Evolutionary conservation across 2,113 vertebrate species (phyloP), one percentile per base, ranked within the genome.

Genomic region (Coturnix japonica): DNA sequence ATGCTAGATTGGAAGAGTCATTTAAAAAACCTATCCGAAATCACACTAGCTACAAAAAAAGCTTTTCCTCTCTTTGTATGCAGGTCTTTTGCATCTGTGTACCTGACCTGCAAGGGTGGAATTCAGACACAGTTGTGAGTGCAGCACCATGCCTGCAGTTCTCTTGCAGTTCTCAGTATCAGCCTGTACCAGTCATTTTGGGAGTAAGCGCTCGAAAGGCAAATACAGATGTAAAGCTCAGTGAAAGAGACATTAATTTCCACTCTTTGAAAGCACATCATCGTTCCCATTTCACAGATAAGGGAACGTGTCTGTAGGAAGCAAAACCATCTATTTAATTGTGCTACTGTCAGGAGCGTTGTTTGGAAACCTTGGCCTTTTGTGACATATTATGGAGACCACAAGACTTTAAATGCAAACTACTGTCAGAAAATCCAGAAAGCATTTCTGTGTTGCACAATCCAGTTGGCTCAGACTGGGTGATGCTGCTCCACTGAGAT

Each of bases 161-260:
- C 41, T 26, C 65, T 89, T 63, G 43, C n/a, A 31, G 43, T 30
- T 87, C 12, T 35, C 22, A 65, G 33, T 76, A 63, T 87, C 31
- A 71, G 5, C 14, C 21, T 63, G 33, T 31, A 77, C 51, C 28
- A 54, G 41, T 71, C 67, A 51, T 87, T 76, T 77, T 56, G 44
- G 21, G 35, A 75, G 3, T 70, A 49, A 74, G 72, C 2, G 3
- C 67, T 43, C 84, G 30, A 60, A 89, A 89, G 89, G 25, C 63
- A 61, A 91, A 82, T 80, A 59, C 12, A 82, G 37, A 76, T 89
- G 67, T 89, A 84, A 93, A 90, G 35, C 61, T 30, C 44, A 11
- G 33, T 60, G 59, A 85, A 53, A 93, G 39, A 61, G 78, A 73
- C 44, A 31, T 89, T 73, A 46, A 93, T 95, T 95, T 94, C 49